Evolutionary conservation across 2,113 vertebrate genomes (phyloP), one percentile per base, ranked within the genome.

Genomic region (Phoxinus phoxinus): DNA sequence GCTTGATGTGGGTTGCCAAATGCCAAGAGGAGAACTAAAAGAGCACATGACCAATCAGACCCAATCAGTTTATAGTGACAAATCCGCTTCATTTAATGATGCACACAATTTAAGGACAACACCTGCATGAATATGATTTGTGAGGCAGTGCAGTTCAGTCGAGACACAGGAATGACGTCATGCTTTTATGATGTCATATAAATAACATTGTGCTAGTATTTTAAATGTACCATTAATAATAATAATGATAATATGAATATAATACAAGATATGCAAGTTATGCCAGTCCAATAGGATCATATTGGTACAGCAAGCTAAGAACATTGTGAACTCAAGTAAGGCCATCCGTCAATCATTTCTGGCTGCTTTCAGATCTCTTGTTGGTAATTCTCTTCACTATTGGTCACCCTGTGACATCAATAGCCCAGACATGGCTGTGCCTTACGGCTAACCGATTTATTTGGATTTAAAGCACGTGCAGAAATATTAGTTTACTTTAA

Each of bases 361-460:
- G 61, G 72, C 65, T 76, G 69, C 59, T 37, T 83, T 80, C 35
- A 21, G 19, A 19, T 48, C 82, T 81, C 10, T 27, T 32, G 25
- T 77, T 76, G 13, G 51, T 84, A 83, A 76, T 84, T 59, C 79
- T 27, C 51, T 86, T 81, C 46, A n/a, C 23, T 61, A 37, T 51
- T 59, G 63, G 84, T 35, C 79, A 72, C n/a, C 17, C 23, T 88
- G 78, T 77, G 83, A 53, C 61, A 69, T 73, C 51, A 83, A 4
- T 21, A 85, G 48, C 69, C 63, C 27, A 63, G 73, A 76, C 4
- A 44, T 82, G 61, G 10, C 27, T 35, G 74, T 85, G 79, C 27
- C 46, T 41, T 13, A 41, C 71, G 9, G 56, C 30, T 21, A 73
- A 65, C 8, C 2, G 32, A 46, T 79, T 71, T 65, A 67, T 74